phyloP scores from a whole-genome alignment of 2,888 invertebrate genomes.

The Argyra leucocephala region DNA sequence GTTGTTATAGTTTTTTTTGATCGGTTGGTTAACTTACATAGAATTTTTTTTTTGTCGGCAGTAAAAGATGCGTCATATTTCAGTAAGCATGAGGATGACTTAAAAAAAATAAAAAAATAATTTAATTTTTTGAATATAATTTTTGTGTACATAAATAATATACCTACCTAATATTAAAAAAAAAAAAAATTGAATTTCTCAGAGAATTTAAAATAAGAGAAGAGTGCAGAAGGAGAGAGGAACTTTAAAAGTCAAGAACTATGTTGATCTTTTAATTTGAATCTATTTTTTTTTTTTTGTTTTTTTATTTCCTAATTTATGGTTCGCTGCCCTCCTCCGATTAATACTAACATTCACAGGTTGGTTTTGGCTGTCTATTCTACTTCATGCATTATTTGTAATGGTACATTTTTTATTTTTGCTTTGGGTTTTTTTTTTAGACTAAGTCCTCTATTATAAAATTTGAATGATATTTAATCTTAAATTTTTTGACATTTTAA shows the following conservation, averaged over 20 bases:
- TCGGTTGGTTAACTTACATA: not conserved
- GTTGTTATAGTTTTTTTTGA: not conserved
- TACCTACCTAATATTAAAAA: not conserved
- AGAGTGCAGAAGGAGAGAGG: too few species aligned
- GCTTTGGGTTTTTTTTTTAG: too few species aligned
- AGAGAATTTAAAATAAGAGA: not conserved
- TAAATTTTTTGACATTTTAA: too few species aligned
- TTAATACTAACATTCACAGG: too few species aligned
- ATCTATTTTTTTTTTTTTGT: not conserved
- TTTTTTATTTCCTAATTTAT: conserved; percentile 23
- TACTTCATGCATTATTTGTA: conserved; percentile 17
- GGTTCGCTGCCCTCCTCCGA: conserved; percentile 27
- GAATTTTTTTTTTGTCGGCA: not conserved
- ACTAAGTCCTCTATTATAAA: too few species aligned
- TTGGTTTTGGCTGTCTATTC: too few species aligned
- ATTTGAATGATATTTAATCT: too few species aligned
- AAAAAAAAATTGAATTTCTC: not conserved
- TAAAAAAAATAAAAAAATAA: not conserved
- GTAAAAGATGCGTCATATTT: not conserved
- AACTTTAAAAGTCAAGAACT: not conserved
- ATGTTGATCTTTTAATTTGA: not conserved
- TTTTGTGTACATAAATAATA: too few species aligned
- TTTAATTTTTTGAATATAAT: too few species aligned
- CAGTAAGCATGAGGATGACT: not conserved
- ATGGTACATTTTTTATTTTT: too few species aligned